A percentile compares a stretch with the other conserved stretches of the same genome.
Conservation (phyloP, 2,113 vertebrate genomes). For the Crotalus horridus region DNA sequence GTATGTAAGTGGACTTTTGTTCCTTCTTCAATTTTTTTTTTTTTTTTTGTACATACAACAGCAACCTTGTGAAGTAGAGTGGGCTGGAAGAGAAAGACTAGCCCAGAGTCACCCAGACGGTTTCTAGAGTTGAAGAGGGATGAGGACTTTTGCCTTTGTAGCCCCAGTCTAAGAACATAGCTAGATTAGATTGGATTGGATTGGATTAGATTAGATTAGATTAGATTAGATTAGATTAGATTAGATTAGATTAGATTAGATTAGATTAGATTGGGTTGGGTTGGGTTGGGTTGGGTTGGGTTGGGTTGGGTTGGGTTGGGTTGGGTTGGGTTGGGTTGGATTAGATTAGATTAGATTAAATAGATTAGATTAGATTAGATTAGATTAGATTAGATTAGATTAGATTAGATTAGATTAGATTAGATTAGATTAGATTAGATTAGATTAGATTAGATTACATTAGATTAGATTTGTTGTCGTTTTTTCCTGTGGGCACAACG, state of each 20-base stretch:
- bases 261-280: fast-evolving
- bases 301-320: too few species aligned
- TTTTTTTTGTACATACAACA: background rate
- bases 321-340: too few species aligned
- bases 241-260: too few species aligned
- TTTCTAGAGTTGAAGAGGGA: background rate
- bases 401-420: too few species aligned
- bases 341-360: too few species aligned
- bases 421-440: too few species aligned
- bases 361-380: too few species aligned
- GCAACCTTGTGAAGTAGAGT: background rate
- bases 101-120: background rate
- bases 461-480: too few species aligned
- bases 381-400: too few species aligned
- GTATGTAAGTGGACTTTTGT: background rate
- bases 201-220: fast-evolving
- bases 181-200: background rate
- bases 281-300: too few species aligned
- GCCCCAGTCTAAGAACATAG: background rate
- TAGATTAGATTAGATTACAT: too few species aligned
- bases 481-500: too few species aligned
- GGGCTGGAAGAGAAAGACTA: background rate
- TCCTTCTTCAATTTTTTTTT: background rate
- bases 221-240: fast-evolving
- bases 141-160: background rate